Evolutionary conservation across 2,797 vertebrate species (phyloP), one percentile per base, ranked within the genome.

Genomic region (Chaetophractus vellerosus): DNA sequence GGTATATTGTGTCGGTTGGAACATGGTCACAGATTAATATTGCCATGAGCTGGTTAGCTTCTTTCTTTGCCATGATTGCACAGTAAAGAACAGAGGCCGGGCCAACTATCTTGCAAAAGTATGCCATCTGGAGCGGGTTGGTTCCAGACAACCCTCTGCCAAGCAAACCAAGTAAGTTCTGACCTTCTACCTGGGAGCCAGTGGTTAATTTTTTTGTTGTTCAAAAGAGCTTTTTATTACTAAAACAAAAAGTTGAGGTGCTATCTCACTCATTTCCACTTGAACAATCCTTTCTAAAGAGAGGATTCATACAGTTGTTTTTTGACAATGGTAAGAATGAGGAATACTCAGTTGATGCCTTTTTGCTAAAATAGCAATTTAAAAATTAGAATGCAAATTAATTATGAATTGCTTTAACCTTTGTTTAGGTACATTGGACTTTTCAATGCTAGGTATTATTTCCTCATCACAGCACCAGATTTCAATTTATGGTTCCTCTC

Each of bases 181-280:
- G 8, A 81, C 52, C 93, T 93, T 85, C 68, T 45, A 50, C 88
- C 36, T 3, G 14, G 57, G 45, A 9, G 16, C n/a, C 74, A 76
- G 71, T 19, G 38, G 9, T 38, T 91, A 71, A 82, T 90, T 69
- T 41, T 76, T 24, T 31, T 38, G 41, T 9, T 45, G 93, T 97
- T 98, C 94, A 98, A 98, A 98, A 97, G 72, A 89, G 28, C 19
- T 80, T 93, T 98, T 98, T 98, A 98, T 98, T 97, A 98, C 90
- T 97, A 98, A 98, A 98, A 98, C 96, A 98, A 90, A 45, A 98
- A 88, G 93, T 55, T 95, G 69, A 86, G 94, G 95, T n/a, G 75
- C 87, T 96, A 2, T 96, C 80, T 94, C 78, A 66, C 41, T 90
- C 33, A 90, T 89, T 86, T 94, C 90, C 50, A 79, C 57, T 75